Percentiles rank a stretch among this genome's conserved stretches.
Conservation (phyloP, 2,888 invertebrate species). For the Peribatodes rhomboidaria region DNA sequence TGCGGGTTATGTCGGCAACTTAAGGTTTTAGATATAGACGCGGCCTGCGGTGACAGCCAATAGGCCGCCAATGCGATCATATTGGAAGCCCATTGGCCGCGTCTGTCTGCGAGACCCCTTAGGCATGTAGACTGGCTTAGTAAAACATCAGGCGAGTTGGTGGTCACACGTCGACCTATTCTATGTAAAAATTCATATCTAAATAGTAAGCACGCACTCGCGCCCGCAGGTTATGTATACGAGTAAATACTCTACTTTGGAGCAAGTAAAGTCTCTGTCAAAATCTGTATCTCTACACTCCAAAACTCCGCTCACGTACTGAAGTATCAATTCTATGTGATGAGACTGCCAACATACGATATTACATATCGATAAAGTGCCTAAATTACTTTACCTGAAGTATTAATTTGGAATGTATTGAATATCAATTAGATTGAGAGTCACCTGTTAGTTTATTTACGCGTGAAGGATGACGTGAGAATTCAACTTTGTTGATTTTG, state of each 20-base stretch:
- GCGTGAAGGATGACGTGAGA: background rate
- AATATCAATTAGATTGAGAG: constrained; percentile 25
- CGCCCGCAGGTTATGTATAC: too few relatives aligned
- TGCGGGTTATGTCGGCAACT: too few relatives aligned
- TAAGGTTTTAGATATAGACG: too few relatives aligned
- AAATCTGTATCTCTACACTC: constrained; percentile 8
- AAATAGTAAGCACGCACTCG: too few relatives aligned
- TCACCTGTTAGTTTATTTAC: constrained; percentile 11
- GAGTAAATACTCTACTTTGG: background rate
- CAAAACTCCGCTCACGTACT: constrained; percentile 33
- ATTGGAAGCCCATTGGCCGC: too few relatives aligned
- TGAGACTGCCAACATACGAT: constrained; percentile 30
- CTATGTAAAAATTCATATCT: too few relatives aligned
- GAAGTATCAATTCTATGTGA: constrained; percentile 36
- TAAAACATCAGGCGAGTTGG: too few relatives aligned
- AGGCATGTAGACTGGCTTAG: too few relatives aligned
- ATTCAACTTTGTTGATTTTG: background rate
- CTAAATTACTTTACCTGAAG: constrained; percentile 25
- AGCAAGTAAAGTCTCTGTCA: background rate
- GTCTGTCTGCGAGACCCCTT: too few relatives aligned
- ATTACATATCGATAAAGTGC: constrained; percentile 27
- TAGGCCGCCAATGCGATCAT: too few relatives aligned
- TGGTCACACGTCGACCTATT: too few relatives aligned
- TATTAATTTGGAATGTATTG: constrained; percentile 30
- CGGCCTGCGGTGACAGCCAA: too few relatives aligned